Evolutionary conservation across 2,797 vertebrate genomes (phyloP), one percentile per base, ranked within the genome.

Genomic region (Thalassophryne amazonica): DNA sequence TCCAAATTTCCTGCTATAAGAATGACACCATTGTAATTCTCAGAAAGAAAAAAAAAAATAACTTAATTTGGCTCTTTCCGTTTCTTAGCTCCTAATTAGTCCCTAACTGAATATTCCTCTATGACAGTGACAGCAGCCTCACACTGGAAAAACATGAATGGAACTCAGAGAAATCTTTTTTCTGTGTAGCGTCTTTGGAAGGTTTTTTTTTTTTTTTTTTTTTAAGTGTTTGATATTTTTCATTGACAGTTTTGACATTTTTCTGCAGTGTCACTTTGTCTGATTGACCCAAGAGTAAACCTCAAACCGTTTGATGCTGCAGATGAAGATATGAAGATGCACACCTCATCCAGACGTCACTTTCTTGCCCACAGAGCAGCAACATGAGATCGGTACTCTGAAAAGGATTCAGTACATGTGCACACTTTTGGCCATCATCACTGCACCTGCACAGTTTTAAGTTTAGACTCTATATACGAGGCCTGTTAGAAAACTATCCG

Each of bases 1-100:
- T 1, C 38, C 60, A 72, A 64, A 56, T 68, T 85, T 83, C 76
- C 66, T 66, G 72, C 38, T 38, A 54, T 47, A 72, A 80, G 54
- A 85, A 81, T 64, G 80, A 80, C 55, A 36, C 55, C 17, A 77
- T 84, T 87, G 70, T 86, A 60, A 24, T 55, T 42, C 57, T 18
- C 18, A 16, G 45, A 59, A 43, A 60, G 45, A 54, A 43, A 43
- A 33, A 33, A 6, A 31, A 45, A 15, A 48, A 17, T 69, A 28
- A 37, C 76, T 61, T 23, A 29, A 77, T 71, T 65, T 47, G 55
- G 51, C 52, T 60, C n/a, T 73, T 73, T 72, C 65, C 63, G 33
- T 39, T 28, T 41, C 19, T 34, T 22, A 5, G 11, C 28, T 57
- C 36, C 19, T 20, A 33, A 58, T 45, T 37, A 34, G 7, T 19